These are phyloP conservation scores for Cantharis rufa DNA, from an alignment of 2,888 invertebrate genomes.

Conservation along the genomic window DNA sequence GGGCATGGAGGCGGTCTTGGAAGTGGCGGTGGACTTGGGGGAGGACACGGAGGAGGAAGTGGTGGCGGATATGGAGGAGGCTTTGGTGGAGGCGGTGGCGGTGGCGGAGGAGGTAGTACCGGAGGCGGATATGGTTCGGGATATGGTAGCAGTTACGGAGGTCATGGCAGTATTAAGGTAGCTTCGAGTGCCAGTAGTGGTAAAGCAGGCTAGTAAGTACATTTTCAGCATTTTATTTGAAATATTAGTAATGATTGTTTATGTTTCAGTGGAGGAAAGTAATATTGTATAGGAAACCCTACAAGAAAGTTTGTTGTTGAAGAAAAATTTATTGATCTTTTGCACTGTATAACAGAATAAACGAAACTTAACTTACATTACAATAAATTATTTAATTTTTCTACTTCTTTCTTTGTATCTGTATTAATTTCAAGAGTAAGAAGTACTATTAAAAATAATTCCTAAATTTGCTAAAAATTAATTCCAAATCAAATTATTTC, in stretches of 20 bases:
- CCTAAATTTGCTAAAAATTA: too few species aligned
- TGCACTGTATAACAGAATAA: background rate
- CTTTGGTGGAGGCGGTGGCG: background rate
- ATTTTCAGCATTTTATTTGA: background rate
- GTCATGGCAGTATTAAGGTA: slow-evolving; percentile 7
- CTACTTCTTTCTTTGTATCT: too few species aligned
- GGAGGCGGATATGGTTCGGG: background rate
- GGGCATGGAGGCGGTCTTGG: background rate
- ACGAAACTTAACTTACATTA: background rate
- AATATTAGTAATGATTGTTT: background rate
- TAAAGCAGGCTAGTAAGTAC: slow-evolving; percentile 10
- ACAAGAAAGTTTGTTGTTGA: background rate
- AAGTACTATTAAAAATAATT: too few species aligned
- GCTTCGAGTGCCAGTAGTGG: background rate
- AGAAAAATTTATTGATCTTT: background rate
- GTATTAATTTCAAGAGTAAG: too few species aligned
- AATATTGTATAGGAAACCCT: background rate
- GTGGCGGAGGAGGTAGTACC: background rate
- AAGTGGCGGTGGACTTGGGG: background rate
- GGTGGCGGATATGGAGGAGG: too few species aligned
- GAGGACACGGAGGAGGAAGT: background rate
- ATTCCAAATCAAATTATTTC: too few species aligned
- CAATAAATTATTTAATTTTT: too few species aligned
- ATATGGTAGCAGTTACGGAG: background rate
- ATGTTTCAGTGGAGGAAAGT: background rate